phyloP scores from a whole-genome alignment of 2,888 invertebrate species.

The Pinctada fucata region DNA sequence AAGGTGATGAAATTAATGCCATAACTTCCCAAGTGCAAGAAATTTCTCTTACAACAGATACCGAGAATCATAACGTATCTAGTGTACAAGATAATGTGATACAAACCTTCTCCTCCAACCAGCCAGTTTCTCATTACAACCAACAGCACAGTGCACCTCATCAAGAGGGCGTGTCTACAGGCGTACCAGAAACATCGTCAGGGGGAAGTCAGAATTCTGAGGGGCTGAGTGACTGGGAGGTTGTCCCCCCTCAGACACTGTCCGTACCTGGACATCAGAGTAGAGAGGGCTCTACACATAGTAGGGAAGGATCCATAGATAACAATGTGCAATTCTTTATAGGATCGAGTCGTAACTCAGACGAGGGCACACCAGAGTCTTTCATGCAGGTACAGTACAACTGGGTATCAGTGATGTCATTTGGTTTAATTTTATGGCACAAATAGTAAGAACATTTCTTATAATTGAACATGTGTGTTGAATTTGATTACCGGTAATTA shows the following conservation, averaged over 20 bases:
- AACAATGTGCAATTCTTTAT: slow-evolving; percentile 63
- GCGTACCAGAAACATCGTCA: neutral
- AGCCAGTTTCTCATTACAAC: neutral
- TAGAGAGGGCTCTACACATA: slow-evolving; percentile 32
- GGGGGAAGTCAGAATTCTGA: slow-evolving; percentile 22
- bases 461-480: too few relatives aligned
- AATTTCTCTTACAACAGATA: neutral
- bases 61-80: neutral
- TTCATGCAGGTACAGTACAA: slow-evolving; percentile 6
- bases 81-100: neutral
- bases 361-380: slow-evolving; percentile 33
- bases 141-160: too few relatives aligned
- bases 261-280: slow-evolving; percentile 18
- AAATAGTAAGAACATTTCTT: too few relatives aligned
- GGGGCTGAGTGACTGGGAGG: slow-evolving; percentile 64
- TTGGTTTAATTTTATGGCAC: too few relatives aligned
- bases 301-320: slow-evolving; percentile 52
- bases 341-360: slow-evolving; percentile 54
- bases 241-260: slow-evolving; percentile 49
- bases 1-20: neutral
- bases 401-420: too few relatives aligned
- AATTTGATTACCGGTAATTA: too few relatives aligned
- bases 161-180: neutral
- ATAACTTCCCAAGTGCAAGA: slow-evolving; percentile 10
- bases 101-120: neutral